Evolutionary conservation across 2,113 vertebrate genomes (phyloP), one percentile per base, ranked within the genome.

Genomic region (Hippocampus guttulatus): DNA sequence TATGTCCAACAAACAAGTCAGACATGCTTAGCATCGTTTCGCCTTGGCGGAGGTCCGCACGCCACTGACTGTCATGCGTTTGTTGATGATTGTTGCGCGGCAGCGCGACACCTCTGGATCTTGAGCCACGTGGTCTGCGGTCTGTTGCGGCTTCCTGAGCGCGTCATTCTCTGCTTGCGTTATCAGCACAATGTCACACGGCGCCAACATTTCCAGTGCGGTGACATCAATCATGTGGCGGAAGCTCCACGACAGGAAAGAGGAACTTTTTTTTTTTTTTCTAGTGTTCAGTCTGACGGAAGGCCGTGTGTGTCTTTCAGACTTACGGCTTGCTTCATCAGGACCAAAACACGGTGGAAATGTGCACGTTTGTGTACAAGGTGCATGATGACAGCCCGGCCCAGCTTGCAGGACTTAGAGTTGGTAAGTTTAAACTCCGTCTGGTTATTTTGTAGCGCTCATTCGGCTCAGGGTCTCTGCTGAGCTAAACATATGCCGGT

Each of bases 351-450:
- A 91, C 94, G 0, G 94, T 98, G 84, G 97, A 98, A 89, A 97
- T 98, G 95, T 97, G 97, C 87, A 98, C 97, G 1, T 98, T 98
- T 57, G 95, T 98, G 76, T 98, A 94, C 82, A 93, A 93, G n/a
- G 95, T 98, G 75, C 95, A 96, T 0, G 90, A 93, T 0, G 90
- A 93, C 78, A 96, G 95, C 77, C 94, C 96, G 0, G 96, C 97
- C 2, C 94, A 95, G 52, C 78, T 89, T 0, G 95, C 95, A 0
- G 96, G 97, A 65, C 94, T 98, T 51, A 94, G 92, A 89, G 87
- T 95, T 12, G 97, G 97, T 98, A 88, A 91, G 95, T 81, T 47
- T 5, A 12, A 63, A 40, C 41, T 20, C 18, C 61, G 5, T 1
- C 23, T 4, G 0, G 11, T 25, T 25, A 27, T 58, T 58, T 27